Conservation (phyloP, 2,888 invertebrate species). For the Calliscelio sp. region DNA sequence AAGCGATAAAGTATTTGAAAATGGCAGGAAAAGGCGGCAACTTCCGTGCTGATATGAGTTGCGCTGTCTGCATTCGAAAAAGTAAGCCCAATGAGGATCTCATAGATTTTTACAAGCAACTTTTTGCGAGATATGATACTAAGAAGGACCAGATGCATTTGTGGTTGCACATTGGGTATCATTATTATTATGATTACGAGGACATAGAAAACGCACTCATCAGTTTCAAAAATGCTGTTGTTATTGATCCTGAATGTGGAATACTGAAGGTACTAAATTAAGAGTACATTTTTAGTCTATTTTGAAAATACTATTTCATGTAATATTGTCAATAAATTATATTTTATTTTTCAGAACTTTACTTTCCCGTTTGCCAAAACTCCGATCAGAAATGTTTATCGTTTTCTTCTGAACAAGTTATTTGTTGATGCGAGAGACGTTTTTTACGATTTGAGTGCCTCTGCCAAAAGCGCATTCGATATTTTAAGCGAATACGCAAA, state of each 20-base stretch:
- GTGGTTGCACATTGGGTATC: conserved; percentile 31
- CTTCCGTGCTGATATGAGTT: conserved; percentile 40
- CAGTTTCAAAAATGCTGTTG: conserved; percentile 7
- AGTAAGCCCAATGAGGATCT: not conserved
- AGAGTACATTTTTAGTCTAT: not conserved
- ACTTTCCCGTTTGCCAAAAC: no score
- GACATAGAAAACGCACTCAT: conserved; percentile 17
- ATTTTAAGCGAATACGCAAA: not conserved
- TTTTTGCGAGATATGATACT: conserved; percentile 27
- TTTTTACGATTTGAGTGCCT: not conserved
- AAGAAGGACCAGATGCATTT: conserved; percentile 8
- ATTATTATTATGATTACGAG: conserved; percentile 6
- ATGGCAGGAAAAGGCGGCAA: conserved; percentile 25
- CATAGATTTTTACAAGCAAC: not conserved
- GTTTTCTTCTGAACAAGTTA: not conserved
- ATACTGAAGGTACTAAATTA: conserved; percentile 7
- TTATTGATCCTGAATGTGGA: not conserved
- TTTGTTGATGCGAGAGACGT: not conserved
- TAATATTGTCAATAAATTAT: not conserved
- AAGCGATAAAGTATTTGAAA: conserved; percentile 33
- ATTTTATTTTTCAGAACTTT: not conserved
- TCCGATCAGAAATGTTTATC: not conserved
- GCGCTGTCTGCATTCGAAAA: conserved; percentile 7
- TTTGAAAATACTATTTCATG: not conserved
- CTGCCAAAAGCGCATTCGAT: not conserved